Evolutionary conservation across 2,888 invertebrate genomes (phyloP).

Genomic region (Lymantria monacha): DNA sequence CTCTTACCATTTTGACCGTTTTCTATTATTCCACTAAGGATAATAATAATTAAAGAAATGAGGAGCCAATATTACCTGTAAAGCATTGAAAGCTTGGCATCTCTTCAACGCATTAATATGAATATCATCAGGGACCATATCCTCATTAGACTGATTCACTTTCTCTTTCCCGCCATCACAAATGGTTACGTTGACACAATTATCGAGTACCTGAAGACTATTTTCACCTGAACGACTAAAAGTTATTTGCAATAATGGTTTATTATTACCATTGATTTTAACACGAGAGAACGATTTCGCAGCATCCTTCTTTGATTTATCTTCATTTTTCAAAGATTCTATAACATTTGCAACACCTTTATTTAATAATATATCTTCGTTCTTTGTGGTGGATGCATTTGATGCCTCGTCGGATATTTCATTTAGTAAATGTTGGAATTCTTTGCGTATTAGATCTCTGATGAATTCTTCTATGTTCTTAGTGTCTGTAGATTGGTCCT

Average conservation of each 20-base stretch:
- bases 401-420: slow-evolving; percentile 57
- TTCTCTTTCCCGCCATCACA: slow-evolving; percentile 56
- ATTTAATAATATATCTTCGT: slow-evolving; percentile 56
- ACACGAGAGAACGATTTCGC: slow-evolving; percentile 64
- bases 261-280: slow-evolving; percentile 74
- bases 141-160: slow-evolving; percentile 51
- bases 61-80: slow-evolving; percentile 54
- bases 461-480: slow-evolving; percentile 69
- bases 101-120: slow-evolving; percentile 65
- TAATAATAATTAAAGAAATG: no score
- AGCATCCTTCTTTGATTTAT: slow-evolving; percentile 41
- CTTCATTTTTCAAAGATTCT: slow-evolving; percentile 51
- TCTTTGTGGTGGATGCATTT: slow-evolving; percentile 18
- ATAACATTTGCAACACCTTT: slow-evolving; percentile 64
- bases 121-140: slow-evolving; percentile 56
- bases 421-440: slow-evolving; percentile 60
- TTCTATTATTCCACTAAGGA: no score
- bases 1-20: no score
- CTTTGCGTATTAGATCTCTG: slow-evolving; percentile 64
- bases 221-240: slow-evolving; percentile 67
- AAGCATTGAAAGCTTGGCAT: slow-evolving; percentile 77
- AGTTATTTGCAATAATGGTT: slow-evolving; percentile 69
- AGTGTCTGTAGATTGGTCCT: slow-evolving; percentile 71
- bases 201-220: slow-evolving; percentile 67
- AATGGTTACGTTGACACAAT: slow-evolving; percentile 69